A percentile compares a stretch with the other conserved stretches of the same genome.
Conservation (phyloP, 2,888 invertebrate genomes). For the Amblyjoppa proteus region DNA sequence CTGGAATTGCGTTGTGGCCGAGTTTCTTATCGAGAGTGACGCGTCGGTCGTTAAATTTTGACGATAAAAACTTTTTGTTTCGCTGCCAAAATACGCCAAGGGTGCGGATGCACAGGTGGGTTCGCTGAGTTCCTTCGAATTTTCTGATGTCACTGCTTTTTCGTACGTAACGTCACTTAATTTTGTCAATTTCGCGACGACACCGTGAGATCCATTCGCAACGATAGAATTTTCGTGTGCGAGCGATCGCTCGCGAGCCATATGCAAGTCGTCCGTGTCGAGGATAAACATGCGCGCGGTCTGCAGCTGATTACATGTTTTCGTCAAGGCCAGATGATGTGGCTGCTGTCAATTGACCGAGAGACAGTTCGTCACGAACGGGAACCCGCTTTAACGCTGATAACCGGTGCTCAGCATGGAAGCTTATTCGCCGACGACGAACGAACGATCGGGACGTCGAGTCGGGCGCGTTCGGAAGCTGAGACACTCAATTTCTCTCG, state of each 20-base stretch:
- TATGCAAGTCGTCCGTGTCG: conserved; percentile 45
- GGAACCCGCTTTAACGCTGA: background rate
- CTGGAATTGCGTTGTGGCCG: background rate
- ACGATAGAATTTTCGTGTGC: background rate
- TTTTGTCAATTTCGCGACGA: background rate
- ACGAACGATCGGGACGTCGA: background rate
- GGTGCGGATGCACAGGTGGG: background rate
- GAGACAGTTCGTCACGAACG: conserved; percentile 1
- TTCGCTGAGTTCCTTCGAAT: background rate
- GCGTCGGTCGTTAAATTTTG: background rate
- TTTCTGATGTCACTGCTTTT: background rate
- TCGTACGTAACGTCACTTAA: background rate
- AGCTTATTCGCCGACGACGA: background rate
- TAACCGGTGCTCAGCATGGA: conserved; percentile 35
- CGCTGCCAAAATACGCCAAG: background rate
- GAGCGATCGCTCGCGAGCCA: conserved; percentile 41
- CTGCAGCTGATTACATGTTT: conserved; percentile 73
- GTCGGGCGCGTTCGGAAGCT: background rate
- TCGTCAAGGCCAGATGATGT: conserved; percentile 79
- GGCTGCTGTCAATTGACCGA: conserved; percentile 74
- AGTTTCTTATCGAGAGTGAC: background rate
- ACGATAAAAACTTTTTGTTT: background rate
- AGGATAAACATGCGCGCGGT: conserved; percentile 67
- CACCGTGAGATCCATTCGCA: background rate
- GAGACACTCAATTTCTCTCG: conserved; percentile 15